Base-by-base conservation (phyloP, 2,888 invertebrate species). In the Hipparchia sbordonii region DNA sequence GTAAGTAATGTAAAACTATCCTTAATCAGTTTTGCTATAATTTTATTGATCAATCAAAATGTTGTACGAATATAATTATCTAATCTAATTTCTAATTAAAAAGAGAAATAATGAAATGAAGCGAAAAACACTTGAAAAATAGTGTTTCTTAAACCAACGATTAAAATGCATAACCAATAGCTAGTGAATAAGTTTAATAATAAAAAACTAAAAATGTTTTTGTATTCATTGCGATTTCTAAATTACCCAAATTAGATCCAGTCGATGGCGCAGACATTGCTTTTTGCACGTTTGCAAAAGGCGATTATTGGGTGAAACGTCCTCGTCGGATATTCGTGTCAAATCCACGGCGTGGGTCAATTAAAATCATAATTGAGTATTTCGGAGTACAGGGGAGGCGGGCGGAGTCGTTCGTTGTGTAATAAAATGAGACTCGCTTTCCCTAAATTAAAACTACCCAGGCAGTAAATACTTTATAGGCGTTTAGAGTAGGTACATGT, bases 351-450 rank as follows among this genome's bases (percentile, higher is more conserved):
- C 82, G 84, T 89, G 88, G 83, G 83, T 86, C 86, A 90, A 91
- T 90, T 90, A 89, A 90, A 90, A 90, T 88, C 84, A 86, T 89
- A 91, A 91, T 91, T 87, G 89, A 87, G 85, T 87, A 84, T 87
- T 88, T 85, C 81, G 85, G 78, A 77, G 79, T 75, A 74, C 69
- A 67, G 77, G 72, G 77, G 71, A 57, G 66, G 75, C 67, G 74
- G 72, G 75, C 68, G 77, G 76, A 77, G 76, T 76, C 76, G 77
- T 72, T 78, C 78, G 72, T 74, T 78, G 74, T 78, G 75, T 72
- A 75, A 76, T 77, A 74, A 75, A 80, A 77, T 79, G 77, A 76
- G 77, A 78, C 72, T 78, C 72, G 72, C 74, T 76, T 73, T 75
- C 46, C 72, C 71, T 60, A 68, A 60, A 60, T 68, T 68, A 68